Base-by-base conservation (phyloP, 2,888 invertebrate species). In the Hartigia nigra region DNA sequence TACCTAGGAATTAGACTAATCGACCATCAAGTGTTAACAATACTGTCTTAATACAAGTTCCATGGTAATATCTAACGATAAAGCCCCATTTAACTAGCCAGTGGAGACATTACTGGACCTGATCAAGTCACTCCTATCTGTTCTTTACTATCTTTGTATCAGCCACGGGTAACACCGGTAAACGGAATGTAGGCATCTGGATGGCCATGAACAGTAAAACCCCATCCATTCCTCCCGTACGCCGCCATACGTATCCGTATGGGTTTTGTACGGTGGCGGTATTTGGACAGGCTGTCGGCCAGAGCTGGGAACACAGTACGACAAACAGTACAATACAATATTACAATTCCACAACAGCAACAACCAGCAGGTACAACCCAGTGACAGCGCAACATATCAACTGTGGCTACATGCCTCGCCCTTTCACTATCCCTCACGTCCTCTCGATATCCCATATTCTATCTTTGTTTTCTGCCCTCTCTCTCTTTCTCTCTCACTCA, bases 221-320 rank as follows among this genome's bases (percentile, higher is more conserved):
- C 23, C 55, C 23, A 55, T 55, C 55, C 55, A 23, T 55, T 9
- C 55, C 23, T 55, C 14, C 23, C 23, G 55, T 55, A 9, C 55
- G 55, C 55, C 55, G 23, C 23, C 55, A 14, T 39, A 23, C 39
- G 39, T 55, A 55, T 55, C 23, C 23, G 39, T 55, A 55, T 23
- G 84, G 76, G 82, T 82, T 84, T 84, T 84, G 82, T 85, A 84
- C 86, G 85, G 86, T 87, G 86, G 86, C 87, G 87, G 86, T 90
- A 88, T 90, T 90, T 89, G 87, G 89, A 89, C 88, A 89, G 88
- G 85, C 88, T 88, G 88, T 88, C 88, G 88, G 83, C 84, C 82
- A 70, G 79, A 82, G 79, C 85, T 79, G 82, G 84, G 86, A 87
- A 86, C 87, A 86, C 81, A 86, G 85, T 82, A 83, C 87, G 80